phyloP scores from a whole-genome alignment of 2,888 invertebrate genomes.

The Physocephala rufipes region DNA sequence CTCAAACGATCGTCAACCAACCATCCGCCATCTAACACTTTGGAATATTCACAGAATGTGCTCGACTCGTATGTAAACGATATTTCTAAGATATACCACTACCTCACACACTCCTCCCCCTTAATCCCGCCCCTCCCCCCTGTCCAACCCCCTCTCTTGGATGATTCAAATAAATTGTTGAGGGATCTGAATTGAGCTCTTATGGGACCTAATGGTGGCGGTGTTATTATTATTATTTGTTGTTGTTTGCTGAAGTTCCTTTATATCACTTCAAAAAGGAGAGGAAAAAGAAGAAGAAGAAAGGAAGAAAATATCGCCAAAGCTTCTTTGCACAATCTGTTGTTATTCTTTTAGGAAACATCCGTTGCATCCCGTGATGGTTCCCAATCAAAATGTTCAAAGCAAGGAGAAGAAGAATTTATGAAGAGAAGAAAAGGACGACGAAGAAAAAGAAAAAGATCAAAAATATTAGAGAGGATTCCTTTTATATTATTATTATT shows the following conservation, averaged over 20 bases:
- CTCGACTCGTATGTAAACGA: neutral
- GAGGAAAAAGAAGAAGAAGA: too few species aligned
- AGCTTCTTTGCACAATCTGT: too few species aligned
- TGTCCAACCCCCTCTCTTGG: constrained; percentile 2
- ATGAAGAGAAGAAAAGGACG: too few species aligned
- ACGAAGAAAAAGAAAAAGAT: too few species aligned
- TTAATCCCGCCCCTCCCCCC: constrained; percentile 10
- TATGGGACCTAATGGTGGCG: constrained; percentile 60
- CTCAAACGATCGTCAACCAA: constrained; percentile 45
- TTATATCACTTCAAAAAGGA: too few species aligned
- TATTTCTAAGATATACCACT: neutral
- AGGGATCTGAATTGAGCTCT: constrained; percentile 63
- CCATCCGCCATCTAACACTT: constrained; percentile 19
- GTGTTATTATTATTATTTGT: constrained; percentile 27
- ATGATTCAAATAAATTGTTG: constrained; percentile 54
- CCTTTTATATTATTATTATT: too few species aligned
- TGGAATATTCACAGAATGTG: constrained; percentile 26
- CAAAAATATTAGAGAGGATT: too few species aligned
- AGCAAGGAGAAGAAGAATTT: too few species aligned
- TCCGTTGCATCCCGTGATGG: too few species aligned
- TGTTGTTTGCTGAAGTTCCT: neutral
- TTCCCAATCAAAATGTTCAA: too few species aligned
- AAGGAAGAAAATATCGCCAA: too few species aligned
- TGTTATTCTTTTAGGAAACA: too few species aligned
- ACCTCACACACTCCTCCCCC: neutral